Percentiles rank a stretch among this genome's conserved stretches.
phyloP scores from a whole-genome alignment of 2,797 vertebrate genomes.

The Yasuhikotakia modesta region DNA sequence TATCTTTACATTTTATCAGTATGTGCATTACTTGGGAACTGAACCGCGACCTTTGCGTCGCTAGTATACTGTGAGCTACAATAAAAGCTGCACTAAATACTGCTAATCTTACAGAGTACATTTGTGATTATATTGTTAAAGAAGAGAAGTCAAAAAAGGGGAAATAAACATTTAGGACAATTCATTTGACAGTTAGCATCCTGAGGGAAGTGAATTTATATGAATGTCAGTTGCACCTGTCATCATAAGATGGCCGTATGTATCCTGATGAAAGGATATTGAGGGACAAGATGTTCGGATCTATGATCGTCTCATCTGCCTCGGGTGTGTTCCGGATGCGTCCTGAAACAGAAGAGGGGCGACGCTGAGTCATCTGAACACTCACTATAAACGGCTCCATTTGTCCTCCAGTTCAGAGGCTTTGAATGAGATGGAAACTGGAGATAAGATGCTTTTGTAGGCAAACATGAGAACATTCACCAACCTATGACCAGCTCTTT shows the following conservation, averaged over 20 bases:
- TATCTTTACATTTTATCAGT: too few species aligned
- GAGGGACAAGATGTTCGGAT: slow-evolving; percentile 96
- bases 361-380: neutral
- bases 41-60: too few species aligned
- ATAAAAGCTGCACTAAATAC: neutral
- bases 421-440: neutral
- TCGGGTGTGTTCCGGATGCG: slow-evolving; percentile 97
- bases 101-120: neutral
- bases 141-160: neutral
- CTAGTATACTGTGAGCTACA: too few species aligned
- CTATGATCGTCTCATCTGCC: slow-evolving; percentile 93
- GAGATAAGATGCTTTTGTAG: neutral
- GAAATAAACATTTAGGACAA: neutral
- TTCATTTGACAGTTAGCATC: neutral
- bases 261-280: slow-evolving; percentile 93
- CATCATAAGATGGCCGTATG: slow-evolving; percentile 89
- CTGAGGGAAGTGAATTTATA: neutral
- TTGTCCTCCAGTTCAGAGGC: neutral
- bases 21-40: too few species aligned
- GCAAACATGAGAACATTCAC: slow-evolving; percentile 50
- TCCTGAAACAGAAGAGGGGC: slow-evolving; percentile 69
- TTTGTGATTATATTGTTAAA: neutral
- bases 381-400: neutral
- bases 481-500: slow-evolving; percentile 97
- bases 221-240: slow-evolving; percentile 79